Evolutionary conservation across 2,113 vertebrate genomes (phyloP).

Genomic region (Silurus asotus): DNA sequence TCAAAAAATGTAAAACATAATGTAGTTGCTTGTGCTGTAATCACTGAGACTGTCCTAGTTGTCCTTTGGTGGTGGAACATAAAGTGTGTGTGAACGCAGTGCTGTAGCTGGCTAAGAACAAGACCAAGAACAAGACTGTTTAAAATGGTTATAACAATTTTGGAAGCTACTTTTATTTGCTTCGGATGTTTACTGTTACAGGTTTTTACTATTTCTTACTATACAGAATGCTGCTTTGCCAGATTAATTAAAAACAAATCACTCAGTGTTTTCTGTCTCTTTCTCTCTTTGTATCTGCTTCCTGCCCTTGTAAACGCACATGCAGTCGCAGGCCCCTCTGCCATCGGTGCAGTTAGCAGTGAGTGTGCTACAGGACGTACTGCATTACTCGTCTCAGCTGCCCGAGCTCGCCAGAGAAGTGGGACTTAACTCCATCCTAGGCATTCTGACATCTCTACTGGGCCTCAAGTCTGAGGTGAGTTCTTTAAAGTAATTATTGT

Average conservation of each 20-base stretch:
- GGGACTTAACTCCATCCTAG: constrained; percentile 83
- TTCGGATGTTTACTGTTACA: background rate
- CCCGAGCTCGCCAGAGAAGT: constrained; percentile 83
- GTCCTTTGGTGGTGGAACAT: background rate
- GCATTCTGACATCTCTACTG: constrained; percentile 85
- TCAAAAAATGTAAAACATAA: background rate
- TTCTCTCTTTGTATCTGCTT: background rate
- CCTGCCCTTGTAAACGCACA: background rate
- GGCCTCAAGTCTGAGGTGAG: constrained; percentile 84
- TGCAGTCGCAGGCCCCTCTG: constrained; percentile 82
- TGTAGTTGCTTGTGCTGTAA: background rate
- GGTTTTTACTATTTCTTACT: background rate
- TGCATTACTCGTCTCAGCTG: constrained; percentile 82
- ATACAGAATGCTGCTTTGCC: background rate
- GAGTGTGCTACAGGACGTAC: constrained; percentile 78
- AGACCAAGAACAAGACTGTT: background rate
- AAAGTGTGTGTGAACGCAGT: background rate
- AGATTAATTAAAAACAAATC: background rate
- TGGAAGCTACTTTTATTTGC: background rate
- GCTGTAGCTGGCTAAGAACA: background rate
- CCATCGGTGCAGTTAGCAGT: constrained; percentile 81
- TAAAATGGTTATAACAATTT: background rate
- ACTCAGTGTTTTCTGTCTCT: background rate
- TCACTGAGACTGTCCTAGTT: background rate
- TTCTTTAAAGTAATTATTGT: too few species aligned